Evolutionary conservation across 1,140 invertebrate species (phyloP), one percentile per base, ranked within the genome.

Genomic region (Aphelenchoides besseyi): DNA sequence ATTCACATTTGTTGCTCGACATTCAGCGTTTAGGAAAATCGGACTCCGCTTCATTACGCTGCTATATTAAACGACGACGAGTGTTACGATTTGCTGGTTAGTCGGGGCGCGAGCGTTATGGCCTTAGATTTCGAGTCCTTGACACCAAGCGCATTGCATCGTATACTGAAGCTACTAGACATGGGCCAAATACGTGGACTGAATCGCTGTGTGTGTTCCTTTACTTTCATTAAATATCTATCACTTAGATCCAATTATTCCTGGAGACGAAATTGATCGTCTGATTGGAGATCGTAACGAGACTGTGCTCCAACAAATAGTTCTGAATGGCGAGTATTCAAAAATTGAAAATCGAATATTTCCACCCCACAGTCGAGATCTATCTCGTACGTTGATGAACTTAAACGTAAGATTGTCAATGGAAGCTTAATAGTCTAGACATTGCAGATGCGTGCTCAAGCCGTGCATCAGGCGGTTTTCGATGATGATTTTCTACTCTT

Each of bases 41-140:
- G 92, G 74, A 95, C 92, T 1, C 90, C 95, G 0, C 85, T 98
- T 35, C 95, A 97, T 86, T 89, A 89, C 80, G 96, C 93, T 78
- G 90, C 93, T 55, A 16, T 41, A 72, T 37, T 33, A 12, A 33
- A 66, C n/a, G 63, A 12, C 1, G n/a, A n/a, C 16, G 26, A 69
- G 26, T 71, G 80, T 23, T 82, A 79, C 63, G 80, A 82, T 55
- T 33, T 82, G 18, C 53, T 82, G 18, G 16, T 82, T 9, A 70
- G 79, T 9, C 52, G 68, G 2, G 75, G 79, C 1, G 79, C 79
- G 29, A 82, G 75, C n/a, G 81, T 82, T 36, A 71, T 70, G 54
- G 26, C 74, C 2, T 9, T 77, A 12, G 79, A 82, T 66, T 28
- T 77, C 26, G 79, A 79, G 64, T 72, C 79, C 36, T 81, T 77